Evolutionary conservation across 1,140 invertebrate species (phyloP).

Genomic region (Bombus polaris): DNA sequence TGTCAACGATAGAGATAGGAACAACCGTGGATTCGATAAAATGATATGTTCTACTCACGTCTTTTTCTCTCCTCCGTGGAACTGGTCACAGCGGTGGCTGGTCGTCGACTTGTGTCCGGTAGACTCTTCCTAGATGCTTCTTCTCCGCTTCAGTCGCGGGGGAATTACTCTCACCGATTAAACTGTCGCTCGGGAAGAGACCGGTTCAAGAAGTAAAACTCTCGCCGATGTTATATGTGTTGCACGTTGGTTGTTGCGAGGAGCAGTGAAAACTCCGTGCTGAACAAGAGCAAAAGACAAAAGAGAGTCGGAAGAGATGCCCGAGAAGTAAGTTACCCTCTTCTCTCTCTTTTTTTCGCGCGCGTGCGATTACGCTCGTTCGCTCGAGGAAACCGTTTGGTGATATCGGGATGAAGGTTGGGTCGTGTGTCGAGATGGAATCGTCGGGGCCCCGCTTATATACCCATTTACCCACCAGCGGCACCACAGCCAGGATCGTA

Average conservation of each 20-base stretch:
- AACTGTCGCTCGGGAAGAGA: background rate
- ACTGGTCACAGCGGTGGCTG: constrained; percentile 32
- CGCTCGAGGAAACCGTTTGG: constrained; percentile 51
- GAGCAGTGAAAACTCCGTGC: background rate
- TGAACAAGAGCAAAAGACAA: constrained; percentile 21
- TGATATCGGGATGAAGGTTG: constrained; percentile 78
- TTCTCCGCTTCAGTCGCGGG: background rate
- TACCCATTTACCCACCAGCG: constrained; percentile 78
- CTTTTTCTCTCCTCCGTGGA: constrained; percentile 52
- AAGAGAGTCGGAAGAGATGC: constrained; percentile 25
- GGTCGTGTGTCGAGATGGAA: constrained; percentile 81
- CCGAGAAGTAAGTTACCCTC: constrained; percentile 23
- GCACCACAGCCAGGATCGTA: constrained; percentile 49
- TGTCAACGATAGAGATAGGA: background rate
- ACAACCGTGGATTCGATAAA: background rate
- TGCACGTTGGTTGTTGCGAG: background rate
- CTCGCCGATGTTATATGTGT: background rate
- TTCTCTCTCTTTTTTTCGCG: constrained; percentile 52
- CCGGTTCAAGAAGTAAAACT: constrained; percentile 3
- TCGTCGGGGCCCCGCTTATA: constrained; percentile 80
- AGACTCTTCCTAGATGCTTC: constrained; percentile 24
- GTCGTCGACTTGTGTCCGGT: constrained; percentile 38
- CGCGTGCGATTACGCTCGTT: constrained; percentile 70
- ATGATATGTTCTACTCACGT: constrained; percentile 55
- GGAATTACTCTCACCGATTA: constrained; percentile 32